A percentile compares a stretch with the other conserved stretches of the same genome.
These are phyloP conservation scores for Leptinotarsa tumamoca DNA, from an alignment of 2,888 invertebrate genomes.

Conservation along the genomic window DNA sequence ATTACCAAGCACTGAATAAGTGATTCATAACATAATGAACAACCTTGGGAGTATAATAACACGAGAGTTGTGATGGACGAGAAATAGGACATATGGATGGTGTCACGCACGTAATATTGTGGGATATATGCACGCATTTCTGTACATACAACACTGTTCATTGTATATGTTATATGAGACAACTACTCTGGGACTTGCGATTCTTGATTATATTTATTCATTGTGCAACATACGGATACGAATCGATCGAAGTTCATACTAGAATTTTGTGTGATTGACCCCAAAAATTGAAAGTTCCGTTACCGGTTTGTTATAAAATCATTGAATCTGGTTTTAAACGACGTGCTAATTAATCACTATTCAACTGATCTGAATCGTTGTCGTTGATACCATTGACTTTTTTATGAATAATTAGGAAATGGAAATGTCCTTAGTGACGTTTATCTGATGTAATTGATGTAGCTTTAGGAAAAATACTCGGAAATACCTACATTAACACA, in stretches of 20 bases:
- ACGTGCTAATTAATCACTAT: not conserved
- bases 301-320: slow-evolving; percentile 13
- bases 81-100: not conserved
- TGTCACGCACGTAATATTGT: not conserved
- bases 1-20: slow-evolving; percentile 13
- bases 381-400: not conserved
- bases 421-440: not conserved
- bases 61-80: not conserved
- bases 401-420: not conserved
- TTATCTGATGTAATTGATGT: not conserved
- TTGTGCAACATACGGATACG: slow-evolving; percentile 27
- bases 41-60: slow-evolving; percentile 26
- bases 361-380: not conserved
- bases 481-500: not conserved
- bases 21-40: slow-evolving; percentile 20
- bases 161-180: not conserved
- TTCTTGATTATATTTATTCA: slow-evolving; percentile 14
- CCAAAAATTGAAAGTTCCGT: slow-evolving; percentile 16
- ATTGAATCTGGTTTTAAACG: slow-evolving; percentile 1
- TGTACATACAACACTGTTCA: not conserved
- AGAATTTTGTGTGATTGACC: slow-evolving; percentile 28
- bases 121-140: accelerated
- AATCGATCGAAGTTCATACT: slow-evolving; percentile 19
- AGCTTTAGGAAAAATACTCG: not conserved
- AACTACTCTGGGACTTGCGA: not conserved